Evolutionary conservation across 1,140 invertebrate genomes (phyloP), one percentile per base, ranked within the genome.

Genomic region (Drosophila nebulosa): DNA sequence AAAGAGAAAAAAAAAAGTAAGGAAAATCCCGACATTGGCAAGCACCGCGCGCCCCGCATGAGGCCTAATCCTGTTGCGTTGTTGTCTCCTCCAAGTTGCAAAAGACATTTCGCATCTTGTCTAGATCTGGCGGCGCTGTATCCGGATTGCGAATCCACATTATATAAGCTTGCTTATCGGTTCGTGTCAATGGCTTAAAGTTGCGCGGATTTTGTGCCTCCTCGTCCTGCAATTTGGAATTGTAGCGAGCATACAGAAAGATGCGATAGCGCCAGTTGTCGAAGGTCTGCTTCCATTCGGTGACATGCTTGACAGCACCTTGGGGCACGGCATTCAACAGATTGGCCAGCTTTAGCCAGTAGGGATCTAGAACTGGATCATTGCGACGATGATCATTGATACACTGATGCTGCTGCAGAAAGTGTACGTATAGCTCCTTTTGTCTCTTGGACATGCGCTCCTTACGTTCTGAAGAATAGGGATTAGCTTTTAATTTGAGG

Each of bases 221-320:
- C 12, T 90, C 85, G 46, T 90, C 89, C 46, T 86, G 78, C 60
- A 90, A 60, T 67, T 90, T 90, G 46, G 89, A 90, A 62, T 90
- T 90, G 70, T 89, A 90, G 50, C 89, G 84, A 16, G 89, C 89
- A 60, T 90, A 90, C 10, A 90, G 70, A 39, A 90, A 90, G 59
- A 90, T 83, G 16, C 89, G 89, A 67, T 90, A 90, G 4, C 89
- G 89, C 89, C 89, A 90, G 64, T 90, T 90, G 62, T 90, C 89
- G 16, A 90, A 90, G 18, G 89, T 90, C 53, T 90, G 89, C 55
- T 90, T 90, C 89, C 89, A 90, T 61, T 90, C 89, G 36, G 80
- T 89, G 57, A 90, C 85, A 59, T 89, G 84, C 55, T 90, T 90
- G 1, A 90, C 81, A 10, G 89, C 89, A 16, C 89, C 89, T 66